Conservation (phyloP, 2,797 vertebrate genomes). For the Periparus ater region DNA sequence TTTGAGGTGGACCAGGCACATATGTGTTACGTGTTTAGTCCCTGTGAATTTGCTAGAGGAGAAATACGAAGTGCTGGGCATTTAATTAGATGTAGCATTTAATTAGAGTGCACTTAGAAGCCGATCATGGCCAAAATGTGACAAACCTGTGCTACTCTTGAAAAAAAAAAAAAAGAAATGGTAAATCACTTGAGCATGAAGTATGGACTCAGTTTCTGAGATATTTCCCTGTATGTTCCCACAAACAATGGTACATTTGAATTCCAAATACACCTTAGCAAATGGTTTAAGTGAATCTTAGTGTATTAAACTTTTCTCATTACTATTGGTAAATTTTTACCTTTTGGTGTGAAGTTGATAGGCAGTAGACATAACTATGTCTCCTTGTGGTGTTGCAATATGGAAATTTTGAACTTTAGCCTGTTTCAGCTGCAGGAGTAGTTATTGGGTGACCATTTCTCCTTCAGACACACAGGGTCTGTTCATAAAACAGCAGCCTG, state of each 20-base stretch:
- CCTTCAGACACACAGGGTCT: neutral
- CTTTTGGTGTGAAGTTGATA: neutral
- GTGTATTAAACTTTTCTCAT: neutral
- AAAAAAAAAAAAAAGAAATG: neutral
- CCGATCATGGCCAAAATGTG: neutral
- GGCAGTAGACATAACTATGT: neutral
- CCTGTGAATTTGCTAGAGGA: neutral
- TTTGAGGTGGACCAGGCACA: neutral
- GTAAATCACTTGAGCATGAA: neutral
- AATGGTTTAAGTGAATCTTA: neutral
- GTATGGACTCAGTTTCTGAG: neutral
- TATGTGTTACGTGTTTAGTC: fast-evolving
- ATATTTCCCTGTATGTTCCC: neutral
- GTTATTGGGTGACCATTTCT: neutral
- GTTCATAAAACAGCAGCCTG: neutral
- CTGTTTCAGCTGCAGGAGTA: neutral
- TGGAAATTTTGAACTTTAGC: neutral
- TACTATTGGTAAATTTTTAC: neutral
- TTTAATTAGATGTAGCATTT: neutral
- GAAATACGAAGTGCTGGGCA: neutral
- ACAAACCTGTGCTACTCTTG: neutral
- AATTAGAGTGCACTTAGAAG: neutral
- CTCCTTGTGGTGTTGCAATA: neutral
- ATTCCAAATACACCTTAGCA: neutral
- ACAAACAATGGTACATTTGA: neutral